Base-by-base conservation (phyloP, 2,113 vertebrate species). In the Poeciliopsis retropinna region DNA sequence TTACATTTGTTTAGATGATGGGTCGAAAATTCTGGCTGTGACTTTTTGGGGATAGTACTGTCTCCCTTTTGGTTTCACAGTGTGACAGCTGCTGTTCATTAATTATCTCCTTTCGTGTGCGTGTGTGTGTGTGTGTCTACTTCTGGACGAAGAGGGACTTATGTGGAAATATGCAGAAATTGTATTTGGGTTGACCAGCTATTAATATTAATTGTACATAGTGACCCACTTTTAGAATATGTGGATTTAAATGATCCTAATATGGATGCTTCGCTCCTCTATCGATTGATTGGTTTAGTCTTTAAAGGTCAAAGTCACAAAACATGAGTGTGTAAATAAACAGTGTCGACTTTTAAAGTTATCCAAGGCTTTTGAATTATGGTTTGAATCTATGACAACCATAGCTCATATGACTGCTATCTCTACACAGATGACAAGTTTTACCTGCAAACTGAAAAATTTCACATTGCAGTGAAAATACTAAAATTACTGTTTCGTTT, bases 261-360 rank as follows among this genome's bases (percentile, higher is more conserved):
- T 90, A 91, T 2, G 94, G 87, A 91, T 80, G 76, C 84, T 82
- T 89, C 86, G 85, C 74, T 85, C 88, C 54, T 76, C 85, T 90
- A 87, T 85, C 94, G 93, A 95, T 94, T 89, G 90, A 95, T 94
- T 89, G 90, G 92, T 93, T 70, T 81, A 75, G 85, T 89, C 90
- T 91, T 89, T 92, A 95, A 95, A 95, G 94, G 94, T 95, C 94
- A 94, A 29, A 92, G 90, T 88, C 92, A 94, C 95, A 94, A 95
- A 95, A 93, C 93, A 94, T 92, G 82, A 86, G 90, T 92, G 82
- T 86, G 89, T 93, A 92, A 93, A 94, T 93, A 94, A 93, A 76
- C 67, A 82, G 64, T 81, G 80, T 79, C 85, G 78, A 85, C 75
- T 87, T 87, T 79, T 79, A 72, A 83, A 88, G 72, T 82, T 70